A percentile compares a stretch with the other conserved stretches of the same genome.
Conservation (phyloP, 2,797 vertebrate species). For the Pelodytes ibericus region DNA sequence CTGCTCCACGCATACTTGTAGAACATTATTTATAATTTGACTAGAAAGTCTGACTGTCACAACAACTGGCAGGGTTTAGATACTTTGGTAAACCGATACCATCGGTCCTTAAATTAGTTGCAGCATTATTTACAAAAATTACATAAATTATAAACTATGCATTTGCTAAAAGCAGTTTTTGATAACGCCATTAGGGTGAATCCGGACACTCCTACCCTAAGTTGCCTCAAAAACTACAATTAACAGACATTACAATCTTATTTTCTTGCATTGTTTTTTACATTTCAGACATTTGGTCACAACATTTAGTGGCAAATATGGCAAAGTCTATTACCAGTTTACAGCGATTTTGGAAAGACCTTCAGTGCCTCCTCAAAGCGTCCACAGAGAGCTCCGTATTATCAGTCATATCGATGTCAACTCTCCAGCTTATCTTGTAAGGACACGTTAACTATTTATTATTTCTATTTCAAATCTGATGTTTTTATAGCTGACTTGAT, state of each 20-base stretch:
- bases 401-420: slow-evolving; percentile 77
- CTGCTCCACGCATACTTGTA: too few species aligned
- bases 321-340: slow-evolving; percentile 76
- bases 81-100: too few species aligned
- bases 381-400: slow-evolving; percentile 75
- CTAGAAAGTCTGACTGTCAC: too few species aligned
- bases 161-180: too few species aligned
- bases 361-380: slow-evolving; percentile 65
- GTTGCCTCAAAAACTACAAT: too few species aligned
- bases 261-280: background rate
- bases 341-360: slow-evolving; percentile 73
- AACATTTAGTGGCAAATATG: slow-evolving; percentile 79
- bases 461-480: background rate
- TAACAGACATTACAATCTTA: background rate
- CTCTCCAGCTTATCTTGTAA: slow-evolving; percentile 76
- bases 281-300: slow-evolving; percentile 76
- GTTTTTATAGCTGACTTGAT: slow-evolving; percentile 14
- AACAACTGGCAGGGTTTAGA: too few species aligned
- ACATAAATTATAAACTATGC: too few species aligned
- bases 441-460: slow-evolving; percentile 48
- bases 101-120: too few species aligned
- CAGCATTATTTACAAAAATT: too few species aligned
- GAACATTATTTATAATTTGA: too few species aligned
- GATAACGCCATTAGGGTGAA: too few species aligned
- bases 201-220: too few species aligned